Evolutionary conservation across 2,113 vertebrate genomes (phyloP).

Genomic region (Erythrocercus mccallii): DNA sequence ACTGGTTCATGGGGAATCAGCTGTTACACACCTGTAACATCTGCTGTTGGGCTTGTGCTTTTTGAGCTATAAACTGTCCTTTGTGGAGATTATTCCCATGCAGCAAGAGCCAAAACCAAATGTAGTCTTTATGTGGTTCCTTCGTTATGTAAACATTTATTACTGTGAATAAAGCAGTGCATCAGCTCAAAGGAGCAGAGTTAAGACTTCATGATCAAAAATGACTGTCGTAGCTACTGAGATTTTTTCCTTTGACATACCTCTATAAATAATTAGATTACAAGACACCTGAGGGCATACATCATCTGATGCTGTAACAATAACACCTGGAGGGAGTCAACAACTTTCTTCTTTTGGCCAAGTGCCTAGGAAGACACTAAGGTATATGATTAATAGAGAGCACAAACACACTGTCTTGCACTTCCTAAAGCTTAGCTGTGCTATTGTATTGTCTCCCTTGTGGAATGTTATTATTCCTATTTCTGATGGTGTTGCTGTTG

Average conservation of each 20-base stretch:
- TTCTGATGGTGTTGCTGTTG: not conserved
- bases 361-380: constrained; percentile 34
- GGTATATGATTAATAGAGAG: constrained; percentile 34
- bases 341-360: constrained; percentile 47
- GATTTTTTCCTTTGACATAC: not conserved
- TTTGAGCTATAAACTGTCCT: not conserved
- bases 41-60: not conserved
- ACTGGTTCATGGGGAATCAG: not conserved
- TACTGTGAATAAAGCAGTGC: not conserved
- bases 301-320: constrained; percentile 22
- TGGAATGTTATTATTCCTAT: not conserved
- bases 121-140: not conserved
- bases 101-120: not conserved
- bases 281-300: constrained; percentile 28
- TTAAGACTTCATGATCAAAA: constrained; percentile 8
- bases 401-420: not conserved
- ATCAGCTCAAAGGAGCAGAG: not conserved
- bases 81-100: not conserved
- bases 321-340: constrained; percentile 18
- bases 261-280: constrained; percentile 50
- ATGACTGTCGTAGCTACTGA: not conserved
- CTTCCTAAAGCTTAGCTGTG: not conserved
- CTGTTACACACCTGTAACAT: constrained; percentile 11
- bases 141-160: not conserved
- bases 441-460: not conserved